Percentiles rank a stretch among this genome's conserved stretches.
These are phyloP conservation scores for Numenius phaeopus DNA, from an alignment of 2,797 vertebrate species.

Conservation along the genomic window DNA sequence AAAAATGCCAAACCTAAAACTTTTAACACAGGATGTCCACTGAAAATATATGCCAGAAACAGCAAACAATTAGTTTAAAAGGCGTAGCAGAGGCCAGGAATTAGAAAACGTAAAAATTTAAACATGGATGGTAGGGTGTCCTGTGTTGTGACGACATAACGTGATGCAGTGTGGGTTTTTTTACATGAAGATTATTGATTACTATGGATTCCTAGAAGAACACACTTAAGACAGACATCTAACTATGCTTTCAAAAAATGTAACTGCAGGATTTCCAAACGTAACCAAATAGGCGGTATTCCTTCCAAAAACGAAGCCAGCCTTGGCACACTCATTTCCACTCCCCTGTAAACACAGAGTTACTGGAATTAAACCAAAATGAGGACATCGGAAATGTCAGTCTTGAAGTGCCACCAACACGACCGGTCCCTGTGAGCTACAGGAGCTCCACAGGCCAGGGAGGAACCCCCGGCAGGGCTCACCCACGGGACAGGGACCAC, in stretches of 20 bases:
- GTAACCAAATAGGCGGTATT: neutral
- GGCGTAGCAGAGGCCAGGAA: neutral
- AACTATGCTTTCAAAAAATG: neutral
- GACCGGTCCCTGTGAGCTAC: neutral
- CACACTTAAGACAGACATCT: rapidly evolving
- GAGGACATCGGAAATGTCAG: neutral
- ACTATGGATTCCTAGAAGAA: neutral
- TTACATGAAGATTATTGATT: neutral
- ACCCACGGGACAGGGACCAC: neutral
- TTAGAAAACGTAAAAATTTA: neutral
- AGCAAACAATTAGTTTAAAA: neutral
- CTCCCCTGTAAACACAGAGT: neutral
- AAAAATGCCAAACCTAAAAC: neutral
- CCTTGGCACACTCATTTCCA: neutral
- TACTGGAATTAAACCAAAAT: neutral
- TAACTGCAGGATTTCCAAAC: neutral
- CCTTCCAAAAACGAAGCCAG: neutral
- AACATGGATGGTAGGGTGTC: neutral
- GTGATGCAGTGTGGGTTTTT: neutral
- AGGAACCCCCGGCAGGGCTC: neutral
- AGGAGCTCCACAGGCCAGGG: neutral
- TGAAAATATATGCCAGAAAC: neutral
- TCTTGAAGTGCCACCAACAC: neutral
- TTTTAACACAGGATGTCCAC: neutral
- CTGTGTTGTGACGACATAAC: rapidly evolving